These are phyloP conservation scores for Eptesicus fuscus DNA, from an alignment of 2,113 vertebrate genomes.

Conservation along the genomic window DNA sequence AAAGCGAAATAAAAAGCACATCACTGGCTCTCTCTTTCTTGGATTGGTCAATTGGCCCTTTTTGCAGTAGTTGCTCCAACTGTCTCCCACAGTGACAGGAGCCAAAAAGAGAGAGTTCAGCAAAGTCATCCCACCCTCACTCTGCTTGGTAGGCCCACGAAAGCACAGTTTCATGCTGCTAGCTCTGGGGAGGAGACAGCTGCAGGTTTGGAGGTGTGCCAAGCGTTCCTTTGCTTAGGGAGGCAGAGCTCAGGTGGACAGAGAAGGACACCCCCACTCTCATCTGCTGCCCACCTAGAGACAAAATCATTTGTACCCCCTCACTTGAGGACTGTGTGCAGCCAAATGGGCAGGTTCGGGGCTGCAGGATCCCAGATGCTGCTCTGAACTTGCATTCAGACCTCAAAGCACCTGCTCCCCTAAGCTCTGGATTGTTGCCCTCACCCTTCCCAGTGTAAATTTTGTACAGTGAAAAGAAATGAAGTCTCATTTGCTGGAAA, in stretches of 20 bases:
- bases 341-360: neutral
- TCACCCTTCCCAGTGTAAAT: conserved; percentile 85
- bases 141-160: conserved; percentile 64
- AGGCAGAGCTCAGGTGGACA: conserved; percentile 42
- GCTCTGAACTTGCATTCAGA: conserved; percentile 32
- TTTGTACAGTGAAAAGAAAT: conserved; percentile 94
- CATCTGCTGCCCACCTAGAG: conserved; percentile 12
- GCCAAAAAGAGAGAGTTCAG: conserved; percentile 67
- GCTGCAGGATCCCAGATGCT: neutral
- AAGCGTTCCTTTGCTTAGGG: conserved; percentile 36
- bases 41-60: conserved; percentile 48
- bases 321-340: neutral
- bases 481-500: conserved; percentile 88
- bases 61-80: conserved; percentile 44
- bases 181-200: conserved; percentile 55
- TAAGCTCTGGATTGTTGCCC: conserved; percentile 40
- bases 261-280: neutral
- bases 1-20: conserved; percentile 72
- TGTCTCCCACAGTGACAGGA: conserved; percentile 16
- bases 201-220: conserved; percentile 31
- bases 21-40: conserved; percentile 62
- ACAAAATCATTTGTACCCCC: neutral
- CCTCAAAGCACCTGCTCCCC: conserved; percentile 43
- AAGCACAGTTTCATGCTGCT: conserved; percentile 71
- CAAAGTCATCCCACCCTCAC: conserved; percentile 43